Evolutionary conservation across 2,797 vertebrate genomes (phyloP), one percentile per base, ranked within the genome.

Genomic region (Orientallactaga sibirica): DNA sequence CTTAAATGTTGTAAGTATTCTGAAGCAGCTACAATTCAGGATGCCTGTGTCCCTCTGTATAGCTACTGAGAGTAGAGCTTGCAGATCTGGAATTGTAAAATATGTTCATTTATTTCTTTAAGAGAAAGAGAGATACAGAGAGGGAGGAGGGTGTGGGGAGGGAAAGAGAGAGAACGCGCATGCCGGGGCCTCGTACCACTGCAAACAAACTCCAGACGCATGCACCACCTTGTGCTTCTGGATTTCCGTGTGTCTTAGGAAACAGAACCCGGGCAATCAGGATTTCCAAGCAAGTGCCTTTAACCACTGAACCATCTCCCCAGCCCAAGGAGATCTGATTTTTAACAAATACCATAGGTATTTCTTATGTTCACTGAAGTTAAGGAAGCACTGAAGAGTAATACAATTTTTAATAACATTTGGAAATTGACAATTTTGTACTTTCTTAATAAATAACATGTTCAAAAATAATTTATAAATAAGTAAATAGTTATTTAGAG

Each of bases 401-500:
- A 14, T 61, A 80, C 0, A 88, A 87, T 79, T 68, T 41, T 61
- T 88, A 77, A 78, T 7, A 55, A 85, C 64, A 84, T 58, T 70
- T 58, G 55, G 55, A 14, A 86, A 75, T 58, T 41, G 55, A 14
- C 37, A 41, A 41, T 20, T 43, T 83, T 82, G 64, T 71, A 76
- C 58, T 89, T 75, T 78, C 37, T 96, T 76, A 92, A 78, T 67
- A 94, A 90, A 86, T 75, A 92, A 29, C 29, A 91, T 25, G 20
- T 22, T 74, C 82, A 94, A 95, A 90, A 92, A 24, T 15, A 96
- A 82, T 41, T 74, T 90, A 62, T 62, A 5, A 87, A 68, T 27
- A 33, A 7, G 67, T 71, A 86, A 82, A 91, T 90, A 70, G 19
- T 66, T 92, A 86, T 83, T 66, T 81, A 88, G 76, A 91, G 24